These are phyloP conservation scores for Etheostoma spectabile DNA, from an alignment of 2,113 vertebrate species.

Conservation along the genomic window DNA sequence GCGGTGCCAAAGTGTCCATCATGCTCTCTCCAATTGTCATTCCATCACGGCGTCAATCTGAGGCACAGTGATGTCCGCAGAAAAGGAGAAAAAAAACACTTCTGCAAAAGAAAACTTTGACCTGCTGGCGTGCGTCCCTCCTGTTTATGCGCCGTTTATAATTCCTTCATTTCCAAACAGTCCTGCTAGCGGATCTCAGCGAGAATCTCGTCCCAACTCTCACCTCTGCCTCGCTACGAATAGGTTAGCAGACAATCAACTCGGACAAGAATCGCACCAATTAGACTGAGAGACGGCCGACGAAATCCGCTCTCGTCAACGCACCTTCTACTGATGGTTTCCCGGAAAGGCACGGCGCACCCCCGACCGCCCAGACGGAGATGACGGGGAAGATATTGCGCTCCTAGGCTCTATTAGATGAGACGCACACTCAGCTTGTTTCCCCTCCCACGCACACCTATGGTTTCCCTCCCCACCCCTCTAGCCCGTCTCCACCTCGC, in stretches of 20 bases:
- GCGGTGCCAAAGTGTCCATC: slow-evolving; percentile 76
- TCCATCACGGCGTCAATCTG: slow-evolving; percentile 61
- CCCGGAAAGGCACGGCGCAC: slow-evolving; percentile 67
- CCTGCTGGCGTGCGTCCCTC: slow-evolving; percentile 29
- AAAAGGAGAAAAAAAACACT: neutral
- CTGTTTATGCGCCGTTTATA: slow-evolving; percentile 8
- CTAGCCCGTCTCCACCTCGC: slow-evolving; percentile 35
- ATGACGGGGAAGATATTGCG: slow-evolving; percentile 79
- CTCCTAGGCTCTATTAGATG: slow-evolving; percentile 77
- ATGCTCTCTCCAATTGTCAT: slow-evolving; percentile 66
- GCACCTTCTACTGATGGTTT: slow-evolving; percentile 55
- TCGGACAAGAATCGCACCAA: slow-evolving; percentile 65
- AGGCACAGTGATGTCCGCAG: slow-evolving; percentile 41
- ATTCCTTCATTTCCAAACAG: slow-evolving; percentile 45
- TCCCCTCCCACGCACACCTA: slow-evolving; percentile 56
- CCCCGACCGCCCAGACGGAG: slow-evolving; percentile 71
- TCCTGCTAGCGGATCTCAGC: slow-evolving; percentile 47
- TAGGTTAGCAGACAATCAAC: slow-evolving; percentile 68
- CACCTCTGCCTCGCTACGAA: slow-evolving; percentile 55
- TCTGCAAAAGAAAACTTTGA: slow-evolving; percentile 68
- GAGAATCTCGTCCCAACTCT: slow-evolving; percentile 25
- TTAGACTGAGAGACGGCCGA: slow-evolving; percentile 74
- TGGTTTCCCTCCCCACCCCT: slow-evolving; percentile 58
- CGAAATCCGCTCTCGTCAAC: slow-evolving; percentile 66
- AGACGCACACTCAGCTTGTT: slow-evolving; percentile 67